Base-by-base conservation (phyloP, 2,113 vertebrate genomes). In the Petromus typicus region DNA sequence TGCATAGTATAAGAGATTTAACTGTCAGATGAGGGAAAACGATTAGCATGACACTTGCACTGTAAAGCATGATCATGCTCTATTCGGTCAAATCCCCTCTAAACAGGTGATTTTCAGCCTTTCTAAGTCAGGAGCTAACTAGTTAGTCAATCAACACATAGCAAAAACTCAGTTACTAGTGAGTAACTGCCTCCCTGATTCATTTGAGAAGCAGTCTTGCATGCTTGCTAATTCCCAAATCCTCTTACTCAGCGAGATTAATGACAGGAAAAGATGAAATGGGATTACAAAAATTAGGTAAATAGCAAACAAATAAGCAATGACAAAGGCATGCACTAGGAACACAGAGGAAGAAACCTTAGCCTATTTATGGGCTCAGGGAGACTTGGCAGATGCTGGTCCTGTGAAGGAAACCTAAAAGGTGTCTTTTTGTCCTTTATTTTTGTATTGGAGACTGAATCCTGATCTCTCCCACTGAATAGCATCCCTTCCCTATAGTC, bases 61-160 rank as follows among this genome's bases (percentile, higher is more conserved):
- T 95, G 66, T 51, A 97, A 97, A 95, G 81, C 90, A 96, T 75
- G 95, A 93, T 73, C 97, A 57, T 34, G 48, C 16, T 96, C 32
- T 93, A 34, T 91, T 97, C 96, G 61, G 75, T 85, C 88, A 40
- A 78, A 93, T 90, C 48, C 94, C 95, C 16, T 51, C 76, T 94
- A 96, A 94, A 94, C 32, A 82, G 88, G 67, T 95, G 93, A 95
- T 89, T 86, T 30, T 63, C 51, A 88, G 82, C 82, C 95, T 96
- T 97, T 95, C 61, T 20, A 92, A 76, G 61, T n/a, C 56, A 96
- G 69, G 57, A 43, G 90, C 22, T 80, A n/a, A n/a, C n/a, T n/a
- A 92, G 59, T 82, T 71, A 96, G 64, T 90, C 97, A 96, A 97
- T 96, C 92, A 97, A 92, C 37, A 97, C 84, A 82, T 94, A 96